Conservation (phyloP, 2,113 vertebrate genomes). For the Lethenteron reissneri region DNA sequence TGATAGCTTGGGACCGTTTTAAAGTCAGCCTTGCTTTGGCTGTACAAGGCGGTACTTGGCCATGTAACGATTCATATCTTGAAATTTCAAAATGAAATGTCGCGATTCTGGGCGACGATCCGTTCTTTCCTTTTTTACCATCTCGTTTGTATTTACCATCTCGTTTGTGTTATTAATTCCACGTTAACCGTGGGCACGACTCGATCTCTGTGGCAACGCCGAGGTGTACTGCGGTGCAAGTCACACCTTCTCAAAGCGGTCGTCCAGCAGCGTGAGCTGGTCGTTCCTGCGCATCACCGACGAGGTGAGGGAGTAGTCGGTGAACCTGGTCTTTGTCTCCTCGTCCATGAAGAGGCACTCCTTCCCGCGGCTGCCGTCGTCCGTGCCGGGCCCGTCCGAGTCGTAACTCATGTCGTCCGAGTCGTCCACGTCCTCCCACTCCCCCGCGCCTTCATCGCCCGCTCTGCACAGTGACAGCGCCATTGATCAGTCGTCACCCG, state of each 20-base stretch:
- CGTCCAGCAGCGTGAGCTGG: slow-evolving; percentile 65
- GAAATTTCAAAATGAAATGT: no score
- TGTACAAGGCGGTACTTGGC: no score
- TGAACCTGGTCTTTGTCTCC: slow-evolving; percentile 83
- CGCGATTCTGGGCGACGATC: no score
- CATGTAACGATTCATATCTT: no score
- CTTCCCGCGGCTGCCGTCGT: slow-evolving; percentile 14
- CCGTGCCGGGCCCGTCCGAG: slow-evolving; percentile 34
- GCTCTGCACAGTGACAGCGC: not conserved
- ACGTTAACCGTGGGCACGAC: no score
- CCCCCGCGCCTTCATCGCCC: not conserved
- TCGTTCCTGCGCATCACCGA: slow-evolving; percentile 79
- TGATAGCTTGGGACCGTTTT: no score
- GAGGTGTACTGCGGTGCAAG: no score
- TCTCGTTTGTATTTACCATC: no score
- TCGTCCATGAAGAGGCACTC: slow-evolving; percentile 57
- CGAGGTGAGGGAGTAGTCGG: slow-evolving; percentile 72
- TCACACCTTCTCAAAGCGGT: slow-evolving; percentile 73
- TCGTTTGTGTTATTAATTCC: no score
- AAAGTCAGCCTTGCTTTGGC: no score
- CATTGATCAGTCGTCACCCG: not conserved
- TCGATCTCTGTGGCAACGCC: no score
- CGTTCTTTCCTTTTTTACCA: no score
- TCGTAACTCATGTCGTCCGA: slow-evolving; percentile 19
- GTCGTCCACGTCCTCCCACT: slow-evolving; percentile 45